phyloP scores from a whole-genome alignment of 2,113 vertebrate genomes.

The Alligator sinensis region DNA sequence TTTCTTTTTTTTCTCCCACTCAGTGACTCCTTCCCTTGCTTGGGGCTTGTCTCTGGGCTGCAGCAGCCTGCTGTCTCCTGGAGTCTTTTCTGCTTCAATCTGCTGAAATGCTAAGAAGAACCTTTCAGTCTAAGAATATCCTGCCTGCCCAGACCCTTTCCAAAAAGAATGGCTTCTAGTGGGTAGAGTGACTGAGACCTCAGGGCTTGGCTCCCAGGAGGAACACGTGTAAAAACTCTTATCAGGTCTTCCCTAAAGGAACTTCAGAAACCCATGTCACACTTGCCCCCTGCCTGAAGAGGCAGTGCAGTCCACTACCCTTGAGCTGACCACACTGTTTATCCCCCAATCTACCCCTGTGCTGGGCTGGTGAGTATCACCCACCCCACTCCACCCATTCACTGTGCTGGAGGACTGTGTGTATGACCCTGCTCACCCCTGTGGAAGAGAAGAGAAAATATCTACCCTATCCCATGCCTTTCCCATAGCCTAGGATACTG shows the following conservation, averaged over 20 bases:
- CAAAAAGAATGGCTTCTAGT: background rate
- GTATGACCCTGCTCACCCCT: background rate
- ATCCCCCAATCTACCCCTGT: background rate
- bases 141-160: background rate
- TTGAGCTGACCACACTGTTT: background rate
- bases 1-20: background rate
- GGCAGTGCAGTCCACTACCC: background rate
- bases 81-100: background rate
- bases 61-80: background rate
- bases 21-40: background rate
- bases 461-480: background rate
- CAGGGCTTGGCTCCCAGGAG: background rate
- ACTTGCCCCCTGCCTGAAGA: background rate
- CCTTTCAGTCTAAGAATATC: background rate
- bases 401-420: background rate
- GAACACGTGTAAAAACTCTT: background rate
- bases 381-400: background rate
- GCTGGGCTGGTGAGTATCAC: background rate
- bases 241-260: background rate
- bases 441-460: background rate
- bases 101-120: background rate
- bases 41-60: background rate
- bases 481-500: background rate
- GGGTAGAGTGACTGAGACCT: background rate
- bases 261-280: too few relatives aligned